Evolutionary conservation across 30 jellyfish, hydroid and myxozoan species (phyloP), one percentile per base, ranked within the genome.

Genomic region (Hydractinia symbiolongicarpus): DNA sequence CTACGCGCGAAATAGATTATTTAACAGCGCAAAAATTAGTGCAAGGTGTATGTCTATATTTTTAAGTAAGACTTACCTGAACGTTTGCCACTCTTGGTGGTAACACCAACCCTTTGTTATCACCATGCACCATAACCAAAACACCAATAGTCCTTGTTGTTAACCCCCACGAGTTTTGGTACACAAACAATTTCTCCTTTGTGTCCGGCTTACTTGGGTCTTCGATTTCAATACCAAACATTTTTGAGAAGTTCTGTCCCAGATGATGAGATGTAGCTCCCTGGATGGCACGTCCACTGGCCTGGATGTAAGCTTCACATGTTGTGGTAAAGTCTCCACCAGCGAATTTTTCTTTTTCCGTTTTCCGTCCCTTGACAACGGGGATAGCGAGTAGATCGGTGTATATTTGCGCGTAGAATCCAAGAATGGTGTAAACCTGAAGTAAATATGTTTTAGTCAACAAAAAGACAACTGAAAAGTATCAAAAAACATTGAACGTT

Each of bases 191-290:
- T 84, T 94, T 94, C 20, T 94, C 99, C 82, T 94, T 94, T 21
- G 99, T 81, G 6, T 93, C 96, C 17, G 96, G 96, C 17, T 91
- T 95, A 77, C 61, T 74, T 30, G 99, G 98, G 72, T 95, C 99
- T 83, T 95, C 99, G 53, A 90, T 89, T 6, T 61, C 97, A 73
- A 95, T 95, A 67, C 87, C 97, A 81, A 95, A 95, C 99, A 95
- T 95, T 79, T 90, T 95, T 17, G 99, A 95, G 95, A 95, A 95
- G 77, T 95, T 95, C 83, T 95, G 98, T 49, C 99, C 99, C 50
- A 95, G 81, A 81, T 95, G 99, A 83, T 95, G 99, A 19, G 99
- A 95, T 5, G 99, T 95, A 20, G 99, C 99, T n/a, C 96, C 99
- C 93, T 95, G 99, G 21, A 95, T 90, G 52, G 98, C 99, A 75